Evolutionary conservation across 2,113 vertebrate genomes (phyloP).

Genomic region (Microcebus tavaratra): DNA sequence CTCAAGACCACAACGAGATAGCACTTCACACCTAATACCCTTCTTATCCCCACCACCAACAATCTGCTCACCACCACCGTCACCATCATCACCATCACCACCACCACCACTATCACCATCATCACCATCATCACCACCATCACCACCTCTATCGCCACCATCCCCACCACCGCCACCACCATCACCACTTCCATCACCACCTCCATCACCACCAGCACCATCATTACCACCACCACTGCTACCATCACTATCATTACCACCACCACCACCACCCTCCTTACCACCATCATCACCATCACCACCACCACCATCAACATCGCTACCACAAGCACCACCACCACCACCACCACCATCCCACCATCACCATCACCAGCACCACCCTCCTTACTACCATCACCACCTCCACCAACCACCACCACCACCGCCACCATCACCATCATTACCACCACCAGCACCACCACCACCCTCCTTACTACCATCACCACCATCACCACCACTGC

Average conservation of each 20-base stretch:
- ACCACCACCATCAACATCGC: not conserved
- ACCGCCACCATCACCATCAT: not conserved
- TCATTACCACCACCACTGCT: too few relatives aligned
- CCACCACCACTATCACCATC: not conserved
- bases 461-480: not conserved
- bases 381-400: not conserved
- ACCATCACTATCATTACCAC: not conserved
- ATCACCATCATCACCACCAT: not conserved
- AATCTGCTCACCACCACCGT: too few relatives aligned
- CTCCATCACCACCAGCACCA: rapidly evolving
- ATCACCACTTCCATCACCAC: rapidly evolving
- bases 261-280: not conserved
- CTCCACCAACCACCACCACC: too few relatives aligned
- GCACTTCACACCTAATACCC: too few relatives aligned
- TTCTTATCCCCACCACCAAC: not conserved
- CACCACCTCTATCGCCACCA: too few relatives aligned
- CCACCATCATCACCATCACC: too few relatives aligned
- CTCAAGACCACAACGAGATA: not conserved
- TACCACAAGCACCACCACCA: not conserved
- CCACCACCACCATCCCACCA: not conserved
- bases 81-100: rapidly evolving
- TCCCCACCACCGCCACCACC: not conserved
- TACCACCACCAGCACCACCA: too few relatives aligned
- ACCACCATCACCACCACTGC: rapidly evolving
- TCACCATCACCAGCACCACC: rapidly evolving